A percentile compares a stretch with the other conserved stretches of the same genome.
Conservation (phyloP, 2,113 vertebrate genomes). For the Caranx melampygus region DNA sequence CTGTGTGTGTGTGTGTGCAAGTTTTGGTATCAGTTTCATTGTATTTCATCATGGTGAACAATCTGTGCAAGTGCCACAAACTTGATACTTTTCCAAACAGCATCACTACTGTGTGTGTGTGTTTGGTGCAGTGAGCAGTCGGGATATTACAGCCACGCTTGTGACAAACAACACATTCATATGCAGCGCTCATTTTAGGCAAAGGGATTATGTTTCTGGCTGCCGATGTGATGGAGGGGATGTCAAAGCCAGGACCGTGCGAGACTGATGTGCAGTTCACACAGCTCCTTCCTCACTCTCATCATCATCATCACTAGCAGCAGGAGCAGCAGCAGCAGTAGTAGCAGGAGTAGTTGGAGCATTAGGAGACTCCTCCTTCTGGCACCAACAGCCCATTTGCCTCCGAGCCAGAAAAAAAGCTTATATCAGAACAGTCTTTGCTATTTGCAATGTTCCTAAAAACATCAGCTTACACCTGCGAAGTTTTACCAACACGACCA, state of each 20-base stretch:
- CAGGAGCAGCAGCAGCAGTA: neutral
- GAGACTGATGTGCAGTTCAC: conserved; percentile 24
- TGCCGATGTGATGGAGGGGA: conserved; percentile 8
- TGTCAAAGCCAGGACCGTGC: conserved; percentile 8
- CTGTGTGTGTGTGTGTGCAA: neutral
- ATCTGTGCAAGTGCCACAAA: neutral
- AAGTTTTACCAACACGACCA: neutral
- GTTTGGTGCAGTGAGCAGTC: neutral
- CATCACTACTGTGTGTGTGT: no score
- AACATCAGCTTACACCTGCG: neutral
- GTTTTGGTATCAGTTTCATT: neutral
- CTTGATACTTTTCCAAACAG: neutral
- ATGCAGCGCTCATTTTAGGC: conserved; percentile 1
- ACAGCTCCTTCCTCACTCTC: conserved; percentile 13
- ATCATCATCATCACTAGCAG: neutral
- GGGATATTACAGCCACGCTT: conserved; percentile 4
- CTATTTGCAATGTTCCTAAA: conserved; percentile 2
- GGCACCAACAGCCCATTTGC: conserved; percentile 14
- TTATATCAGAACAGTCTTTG: neutral
- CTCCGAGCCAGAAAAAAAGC: conserved; percentile 1
- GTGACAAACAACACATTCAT: conserved; percentile 29
- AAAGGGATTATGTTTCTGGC: conserved; percentile 22
- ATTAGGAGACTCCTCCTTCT: neutral
- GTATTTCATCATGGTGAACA: conserved; percentile 18
- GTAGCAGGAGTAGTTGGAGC: neutral